Evolutionary conservation across 2,888 invertebrate species (phyloP), one percentile per base, ranked within the genome.

Genomic region (Pogonocherus hispidulus): DNA sequence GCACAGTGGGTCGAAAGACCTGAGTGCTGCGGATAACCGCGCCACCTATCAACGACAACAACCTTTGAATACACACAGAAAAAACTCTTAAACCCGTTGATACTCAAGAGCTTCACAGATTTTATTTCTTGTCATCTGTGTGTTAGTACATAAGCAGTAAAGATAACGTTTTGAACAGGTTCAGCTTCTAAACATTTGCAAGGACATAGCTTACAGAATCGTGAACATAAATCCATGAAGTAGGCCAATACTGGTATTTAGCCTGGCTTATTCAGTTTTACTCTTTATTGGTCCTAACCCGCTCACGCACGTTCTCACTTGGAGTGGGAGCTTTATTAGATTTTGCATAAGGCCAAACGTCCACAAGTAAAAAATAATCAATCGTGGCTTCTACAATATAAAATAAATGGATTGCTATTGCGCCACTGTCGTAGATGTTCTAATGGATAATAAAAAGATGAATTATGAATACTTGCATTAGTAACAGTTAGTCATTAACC

Each of bases 401-500:
- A 22, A 22, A 56, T 19, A 41, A 56, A 56, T 56, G 56, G 23
- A 9, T 23, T 56, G 44, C 35, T 23, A 44, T 59, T 57, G 59
- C 46, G 23, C 46, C 32, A 44, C 41, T 37, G 56, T 57, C 23
- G 57, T 41, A 14, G 41, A 41, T 14, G 41, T 59, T 18, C 47
- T 2, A n/a, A 46, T 8, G 44, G 44, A 23, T 46, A 23, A 57
- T 44, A 59, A 27, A 59, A 41, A 32, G 35, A 56, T 56, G 56
- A 56, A 56, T 56, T 35, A 41, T 41, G 41, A n/a, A n/a, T n/a
- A n/a, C n/a, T 44, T 41, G 44, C 19, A 19, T 56, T 22, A 16
- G 56, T 56, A 56, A 56, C 56, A 49, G 47, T 47, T 20, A 47
- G 47, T 51, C 62, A 62, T 63, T 44, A 63, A 54, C 63, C 63